Base-by-base conservation (phyloP, 2,888 invertebrate genomes). In the Epinotia demarniana region DNA sequence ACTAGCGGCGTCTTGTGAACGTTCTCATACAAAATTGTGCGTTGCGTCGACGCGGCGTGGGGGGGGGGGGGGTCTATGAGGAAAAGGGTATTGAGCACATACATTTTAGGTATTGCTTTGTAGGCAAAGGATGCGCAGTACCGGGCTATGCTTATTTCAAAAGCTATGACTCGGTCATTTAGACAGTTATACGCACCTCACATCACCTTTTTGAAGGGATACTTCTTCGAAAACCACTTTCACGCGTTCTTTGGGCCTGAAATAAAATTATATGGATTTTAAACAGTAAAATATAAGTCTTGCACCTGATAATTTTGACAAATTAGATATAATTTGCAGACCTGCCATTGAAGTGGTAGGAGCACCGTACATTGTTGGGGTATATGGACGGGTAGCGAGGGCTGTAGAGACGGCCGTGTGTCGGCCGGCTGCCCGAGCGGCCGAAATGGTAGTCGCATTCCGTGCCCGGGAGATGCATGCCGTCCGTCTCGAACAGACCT, bases 321-420 rank as follows among this genome's bases (percentile, higher is more conserved):
- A 9, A 39, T 1, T 9, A 39, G 39, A 39, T 18, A 18, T 18
- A 11, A 43, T 39, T n/a, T 43, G 77, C 84, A 78, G 74, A 97
- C 97, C 97, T 96, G 72, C 98, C 99, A 84, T 97, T 96, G 88
- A 99, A 97, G 86, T 97, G 96, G 92, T 98, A 98, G 77, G 97
- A 96, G 92, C 99, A 99, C 85, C 97, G 96, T 84, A 98, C 96
- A 89, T 98, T 98, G 89, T 97, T 97, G 23, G 99, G 99, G 91
- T 99, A 99, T 84, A 97, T 97, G 83, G 99, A 99, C 79, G 99
- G 99, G 95, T 99, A 99, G 76, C 97, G 96, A 0, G 99, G 99
- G 72, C 99, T 99, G 92, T 97, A 98, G 86, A 98, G 96, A 75
- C 96, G 96, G 73, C 98, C 97, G 88, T 97, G 96, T 19, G 95